Conservation (phyloP, 1,140 invertebrate genomes). For the Caenorhabditis inopinata region DNA sequence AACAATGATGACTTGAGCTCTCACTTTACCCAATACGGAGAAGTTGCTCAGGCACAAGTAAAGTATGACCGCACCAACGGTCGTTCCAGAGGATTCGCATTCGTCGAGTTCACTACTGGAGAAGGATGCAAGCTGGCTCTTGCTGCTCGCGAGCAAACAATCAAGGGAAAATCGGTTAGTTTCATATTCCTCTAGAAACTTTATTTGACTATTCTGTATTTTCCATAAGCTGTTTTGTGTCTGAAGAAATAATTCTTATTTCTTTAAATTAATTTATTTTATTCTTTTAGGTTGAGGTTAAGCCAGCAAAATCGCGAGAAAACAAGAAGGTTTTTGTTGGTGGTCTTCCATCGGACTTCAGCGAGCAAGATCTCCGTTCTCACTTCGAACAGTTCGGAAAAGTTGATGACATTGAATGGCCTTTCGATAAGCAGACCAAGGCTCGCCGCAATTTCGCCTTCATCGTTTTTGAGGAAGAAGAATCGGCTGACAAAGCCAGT, state of each 20-base stretch:
- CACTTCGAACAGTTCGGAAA: conserved; percentile 64
- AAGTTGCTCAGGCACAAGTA: conserved; percentile 64
- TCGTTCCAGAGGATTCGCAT: conserved; percentile 64
- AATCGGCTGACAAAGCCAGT: conserved; percentile 61
- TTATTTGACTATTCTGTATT: no score
- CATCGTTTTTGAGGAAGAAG: conserved; percentile 66
- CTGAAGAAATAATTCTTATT: neutral
- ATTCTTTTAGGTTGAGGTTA: conserved; percentile 57
- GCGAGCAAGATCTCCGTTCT: conserved; percentile 60
- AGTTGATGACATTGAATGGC: conserved; percentile 65
- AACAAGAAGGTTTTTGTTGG: conserved; percentile 67
- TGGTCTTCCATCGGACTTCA: conserved; percentile 60
- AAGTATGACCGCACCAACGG: conserved; percentile 64
- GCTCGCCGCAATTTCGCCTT: conserved; percentile 65
- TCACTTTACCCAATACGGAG: conserved; percentile 62
- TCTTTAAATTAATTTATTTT: neutral
- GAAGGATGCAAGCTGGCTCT: conserved; percentile 62
- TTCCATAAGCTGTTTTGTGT: no score
- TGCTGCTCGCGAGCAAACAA: conserved; percentile 60
- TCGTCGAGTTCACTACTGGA: conserved; percentile 63
- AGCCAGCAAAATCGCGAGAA: conserved; percentile 65
- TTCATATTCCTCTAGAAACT: no score
- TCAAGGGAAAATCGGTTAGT: conserved; percentile 59
- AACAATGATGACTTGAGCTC: conserved; percentile 59
- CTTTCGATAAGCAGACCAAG: conserved; percentile 64